These are phyloP conservation scores for Cheilosia vulpina DNA, from an alignment of 2,888 invertebrate species.

Conservation along the genomic window DNA sequence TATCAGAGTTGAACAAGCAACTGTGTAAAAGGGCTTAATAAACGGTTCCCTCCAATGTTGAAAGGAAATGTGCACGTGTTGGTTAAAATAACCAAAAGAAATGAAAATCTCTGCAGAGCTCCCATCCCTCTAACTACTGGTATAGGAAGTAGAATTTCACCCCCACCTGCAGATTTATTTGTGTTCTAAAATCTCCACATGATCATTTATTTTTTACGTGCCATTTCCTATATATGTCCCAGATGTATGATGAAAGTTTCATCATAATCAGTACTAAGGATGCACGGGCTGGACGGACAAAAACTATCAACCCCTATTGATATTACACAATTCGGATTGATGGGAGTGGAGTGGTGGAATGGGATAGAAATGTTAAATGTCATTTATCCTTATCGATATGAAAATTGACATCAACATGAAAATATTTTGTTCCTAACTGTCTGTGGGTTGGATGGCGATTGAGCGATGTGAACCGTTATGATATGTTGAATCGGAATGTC, in stretches of 20 bases:
- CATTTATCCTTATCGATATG: conserved; percentile 66
- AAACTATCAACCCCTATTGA: conserved; percentile 50
- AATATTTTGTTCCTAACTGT: conserved; percentile 46
- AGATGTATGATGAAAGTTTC: conserved; percentile 40
- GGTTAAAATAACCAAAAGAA: not conserved
- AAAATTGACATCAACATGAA: conserved; percentile 65
- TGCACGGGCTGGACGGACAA: not conserved
- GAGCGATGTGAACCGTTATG: conserved; percentile 57
- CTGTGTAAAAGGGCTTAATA: not conserved
- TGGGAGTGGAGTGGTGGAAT: not conserved
- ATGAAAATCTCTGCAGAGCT: not conserved
- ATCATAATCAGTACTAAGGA: conserved; percentile 44
- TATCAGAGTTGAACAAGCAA: conserved; percentile 17
- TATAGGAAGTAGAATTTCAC: not conserved
- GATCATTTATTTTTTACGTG: conserved; percentile 13
- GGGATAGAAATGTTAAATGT: conserved; percentile 44
- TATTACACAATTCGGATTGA: conserved; percentile 43
- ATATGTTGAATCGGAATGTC: conserved; percentile 38
- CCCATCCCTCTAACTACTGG: not conserved
- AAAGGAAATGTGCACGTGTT: conserved; percentile 56
- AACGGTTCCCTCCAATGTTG: conserved; percentile 3
- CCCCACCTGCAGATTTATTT: conserved; percentile 16
- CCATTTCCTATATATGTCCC: conserved; percentile 34
- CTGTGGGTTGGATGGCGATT: conserved; percentile 21
- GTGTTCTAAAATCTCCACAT: conserved; percentile 24